Conservation (phyloP, 2,797 vertebrate genomes). For the Hylomyscus alleni region DNA sequence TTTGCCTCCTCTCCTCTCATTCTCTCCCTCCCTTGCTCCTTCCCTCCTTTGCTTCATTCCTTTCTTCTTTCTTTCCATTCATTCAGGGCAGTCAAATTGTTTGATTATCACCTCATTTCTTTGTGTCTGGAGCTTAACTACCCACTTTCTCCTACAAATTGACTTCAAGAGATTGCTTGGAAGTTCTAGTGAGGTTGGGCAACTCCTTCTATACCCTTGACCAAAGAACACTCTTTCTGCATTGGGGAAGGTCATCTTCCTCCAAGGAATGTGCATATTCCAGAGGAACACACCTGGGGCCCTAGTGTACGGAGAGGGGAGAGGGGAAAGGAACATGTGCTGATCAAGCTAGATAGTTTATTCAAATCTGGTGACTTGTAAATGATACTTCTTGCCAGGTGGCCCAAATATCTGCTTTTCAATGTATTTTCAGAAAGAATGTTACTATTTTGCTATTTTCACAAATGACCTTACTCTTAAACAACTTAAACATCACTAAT, state of each 20-base stretch:
- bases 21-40: not conserved
- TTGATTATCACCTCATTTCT: not conserved
- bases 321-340: too few species aligned
- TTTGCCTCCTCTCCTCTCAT: not conserved
- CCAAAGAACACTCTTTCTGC: not conserved
- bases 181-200: not conserved
- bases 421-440: constrained; percentile 15
- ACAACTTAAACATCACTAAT: not conserved
- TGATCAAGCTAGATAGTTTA: not conserved
- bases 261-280: not conserved
- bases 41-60: too few species aligned
- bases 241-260: not conserved
- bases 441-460: not conserved
- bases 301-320: not conserved
- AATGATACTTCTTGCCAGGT: not conserved
- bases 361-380: not conserved
- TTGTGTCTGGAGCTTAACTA: not conserved
- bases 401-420: not conserved
- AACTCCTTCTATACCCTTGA: not conserved
- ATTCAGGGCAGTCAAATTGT: not conserved
- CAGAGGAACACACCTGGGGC: not conserved
- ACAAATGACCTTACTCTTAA: constrained; percentile 25
- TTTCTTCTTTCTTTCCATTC: not conserved
- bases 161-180: not conserved
- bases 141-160: not conserved